Evolutionary conservation across 2,797 vertebrate genomes (phyloP), one percentile per base, ranked within the genome.

Genomic region (Philypnodon macrostomus): DNA sequence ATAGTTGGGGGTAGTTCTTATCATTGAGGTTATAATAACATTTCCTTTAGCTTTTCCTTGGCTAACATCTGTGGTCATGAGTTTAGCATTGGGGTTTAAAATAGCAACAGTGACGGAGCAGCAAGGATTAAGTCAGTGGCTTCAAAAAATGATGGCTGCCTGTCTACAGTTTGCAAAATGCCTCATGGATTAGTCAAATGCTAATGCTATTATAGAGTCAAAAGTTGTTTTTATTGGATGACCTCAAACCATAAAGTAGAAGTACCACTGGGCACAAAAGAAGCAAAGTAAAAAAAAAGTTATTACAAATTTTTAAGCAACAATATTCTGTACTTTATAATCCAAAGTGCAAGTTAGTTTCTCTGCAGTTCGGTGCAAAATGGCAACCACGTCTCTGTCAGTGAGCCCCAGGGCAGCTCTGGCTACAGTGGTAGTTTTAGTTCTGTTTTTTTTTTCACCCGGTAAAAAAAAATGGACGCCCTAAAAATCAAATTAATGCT

Each of bases 121-220:
- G 10, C 16, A 30, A 29, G 41, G 41, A 30, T 30, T 44, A 44
- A 44, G 26, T 16, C 41, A 44, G 10, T 30, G 26, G 41, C 27
- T 10, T 30, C 41, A 44, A 17, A 23, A 44, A 30, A 30, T 44
- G 41, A 44, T 15, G 15, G 14, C 26, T 44, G 41, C 14, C 41
- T 18, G 26, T 44, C 41, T 30, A 30, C 15, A 44, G 15, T 30
- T 44, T 44, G 6, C 26, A 30, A 44, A 44, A 44, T 30, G 41
- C 41, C 41, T 30, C 26, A 44, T 44, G 41, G 41, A 44, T 44
- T 44, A 44, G 41, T 30, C 26, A 44, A 27, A 44, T 44, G 26
- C 27, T 44, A 44, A 44, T 44, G 40, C 40, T 42, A 42, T 42
- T 42, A 42, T 12, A 17, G 29, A 26, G 40, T 42, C 15, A 44